phyloP scores from a whole-genome alignment of 2,888 invertebrate species.

The Synanthedon formicaeformis region DNA sequence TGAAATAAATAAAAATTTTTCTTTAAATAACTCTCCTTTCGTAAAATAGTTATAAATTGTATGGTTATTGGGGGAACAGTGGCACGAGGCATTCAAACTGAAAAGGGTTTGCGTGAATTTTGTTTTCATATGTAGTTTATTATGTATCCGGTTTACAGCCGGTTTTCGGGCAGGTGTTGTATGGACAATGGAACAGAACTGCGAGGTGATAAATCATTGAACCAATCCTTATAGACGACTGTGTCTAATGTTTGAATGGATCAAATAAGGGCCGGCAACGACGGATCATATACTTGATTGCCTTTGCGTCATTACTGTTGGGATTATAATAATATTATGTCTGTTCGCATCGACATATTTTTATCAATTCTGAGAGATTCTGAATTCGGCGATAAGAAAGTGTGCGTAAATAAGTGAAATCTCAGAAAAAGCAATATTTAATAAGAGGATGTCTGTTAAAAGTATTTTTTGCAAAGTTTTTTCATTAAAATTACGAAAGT shows the following conservation, averaged over 20 bases:
- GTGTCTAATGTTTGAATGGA: background rate
- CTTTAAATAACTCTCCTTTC: no score
- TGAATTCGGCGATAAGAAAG: no score
- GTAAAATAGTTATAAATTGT: no score
- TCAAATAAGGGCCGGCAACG: background rate
- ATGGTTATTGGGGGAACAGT: background rate
- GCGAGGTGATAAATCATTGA: background rate
- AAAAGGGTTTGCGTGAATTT: conserved; percentile 41
- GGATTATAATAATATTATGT: background rate
- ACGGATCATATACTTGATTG: background rate
- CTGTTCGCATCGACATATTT: background rate
- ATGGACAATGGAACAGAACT: conserved; percentile 5
- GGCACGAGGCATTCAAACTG: conserved; percentile 36
- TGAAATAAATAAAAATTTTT: no score
- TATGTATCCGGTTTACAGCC: conserved; percentile 41
- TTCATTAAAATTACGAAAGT: no score
- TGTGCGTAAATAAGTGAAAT: no score
- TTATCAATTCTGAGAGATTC: no score
- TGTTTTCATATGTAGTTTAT: conserved; percentile 58
- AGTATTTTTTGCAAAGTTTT: no score
- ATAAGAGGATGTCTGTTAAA: no score
- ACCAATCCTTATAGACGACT: background rate
- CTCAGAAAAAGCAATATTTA: no score
- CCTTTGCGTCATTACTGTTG: background rate
- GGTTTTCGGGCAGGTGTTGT: conserved; percentile 46